phyloP scores from a whole-genome alignment of 2,113 vertebrate genomes.

The Edolisoma coerulescens region DNA sequence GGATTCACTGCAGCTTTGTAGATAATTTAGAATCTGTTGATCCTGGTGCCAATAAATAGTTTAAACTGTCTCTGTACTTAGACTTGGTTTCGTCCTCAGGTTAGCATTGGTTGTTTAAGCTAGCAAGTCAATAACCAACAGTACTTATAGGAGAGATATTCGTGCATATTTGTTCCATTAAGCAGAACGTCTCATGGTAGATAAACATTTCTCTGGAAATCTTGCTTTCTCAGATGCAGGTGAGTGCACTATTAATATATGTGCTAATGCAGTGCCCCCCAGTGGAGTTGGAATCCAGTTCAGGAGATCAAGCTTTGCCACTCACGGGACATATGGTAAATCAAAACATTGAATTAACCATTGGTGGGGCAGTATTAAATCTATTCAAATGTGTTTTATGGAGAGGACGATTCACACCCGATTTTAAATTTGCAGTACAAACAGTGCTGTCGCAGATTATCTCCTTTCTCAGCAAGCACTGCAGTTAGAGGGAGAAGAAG shows the following conservation, averaged over 20 bases:
- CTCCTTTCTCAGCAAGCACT: neutral
- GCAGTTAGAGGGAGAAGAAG: neutral
- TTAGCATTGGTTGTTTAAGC: neutral
- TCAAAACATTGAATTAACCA: neutral
- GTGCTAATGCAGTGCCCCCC: conserved; percentile 30
- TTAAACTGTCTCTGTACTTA: conserved; percentile 4
- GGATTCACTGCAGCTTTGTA: conserved; percentile 51
- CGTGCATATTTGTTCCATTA: neutral
- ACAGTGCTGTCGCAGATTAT: neutral
- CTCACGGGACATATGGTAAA: neutral
- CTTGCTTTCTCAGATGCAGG: neutral
- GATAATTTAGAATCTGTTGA: conserved; percentile 63
- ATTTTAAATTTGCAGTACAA: neutral
- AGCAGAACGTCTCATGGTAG: neutral
- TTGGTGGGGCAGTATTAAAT: neutral
- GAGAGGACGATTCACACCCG: rapidly evolving
- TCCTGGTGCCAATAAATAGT: conserved; percentile 54
- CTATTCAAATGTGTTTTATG: neutral
- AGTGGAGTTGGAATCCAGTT: neutral
- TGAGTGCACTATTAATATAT: neutral
- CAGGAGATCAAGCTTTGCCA: neutral
- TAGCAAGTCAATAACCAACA: neutral
- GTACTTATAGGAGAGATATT: neutral
- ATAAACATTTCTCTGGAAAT: neutral
- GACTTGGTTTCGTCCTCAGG: neutral